Evolutionary conservation across 2,797 vertebrate genomes (phyloP).

Genomic region (Falco novaeseelandiae): DNA sequence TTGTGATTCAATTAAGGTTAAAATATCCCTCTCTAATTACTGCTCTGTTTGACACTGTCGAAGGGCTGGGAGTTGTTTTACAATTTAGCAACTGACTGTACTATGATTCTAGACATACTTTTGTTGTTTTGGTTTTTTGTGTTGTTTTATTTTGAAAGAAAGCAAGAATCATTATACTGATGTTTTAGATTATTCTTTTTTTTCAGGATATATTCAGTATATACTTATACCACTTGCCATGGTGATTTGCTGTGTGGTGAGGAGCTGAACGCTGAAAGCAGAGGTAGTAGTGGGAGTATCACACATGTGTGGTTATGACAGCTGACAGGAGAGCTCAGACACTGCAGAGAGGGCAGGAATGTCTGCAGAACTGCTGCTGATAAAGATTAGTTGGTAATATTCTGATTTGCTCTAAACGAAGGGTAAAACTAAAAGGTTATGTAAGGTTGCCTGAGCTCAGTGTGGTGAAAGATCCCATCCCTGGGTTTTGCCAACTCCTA

Average conservation of each 20-base stretch:
- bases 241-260: neutral
- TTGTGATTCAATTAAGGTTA: constrained; percentile 17
- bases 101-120: neutral
- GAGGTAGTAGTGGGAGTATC: neutral
- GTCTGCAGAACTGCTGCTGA: neutral
- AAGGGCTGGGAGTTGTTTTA: neutral
- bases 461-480: neutral
- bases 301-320: neutral
- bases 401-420: neutral
- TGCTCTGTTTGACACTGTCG: neutral
- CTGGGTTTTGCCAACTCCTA: neutral
- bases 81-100: neutral
- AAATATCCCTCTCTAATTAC: neutral
- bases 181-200: neutral
- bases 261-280: constrained; percentile 21
- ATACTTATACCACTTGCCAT: neutral
- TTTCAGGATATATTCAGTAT: neutral
- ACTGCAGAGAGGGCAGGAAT: neutral
- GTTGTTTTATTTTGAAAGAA: neutral
- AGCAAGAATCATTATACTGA: neutral
- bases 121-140: neutral
- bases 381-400: neutral
- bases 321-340: constrained; percentile 25
- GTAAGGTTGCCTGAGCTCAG: neutral
- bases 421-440: neutral